Percentiles rank a stretch among this genome's conserved stretches.
phyloP scores from a whole-genome alignment of 2,797 vertebrate species.

The Muscicapa striata region DNA sequence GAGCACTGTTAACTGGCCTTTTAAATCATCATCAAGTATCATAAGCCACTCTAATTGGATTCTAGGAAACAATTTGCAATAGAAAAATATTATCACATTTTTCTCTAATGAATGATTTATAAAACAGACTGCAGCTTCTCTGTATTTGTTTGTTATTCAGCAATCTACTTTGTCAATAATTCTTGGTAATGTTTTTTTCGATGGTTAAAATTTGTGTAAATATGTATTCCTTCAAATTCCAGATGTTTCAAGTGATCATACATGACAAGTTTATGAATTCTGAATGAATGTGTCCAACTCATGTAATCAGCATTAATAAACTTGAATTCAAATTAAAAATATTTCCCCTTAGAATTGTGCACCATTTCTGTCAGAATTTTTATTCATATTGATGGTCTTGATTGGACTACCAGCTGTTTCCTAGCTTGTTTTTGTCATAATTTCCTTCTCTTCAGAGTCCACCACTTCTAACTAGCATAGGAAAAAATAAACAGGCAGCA shows the following conservation, averaged over 20 bases:
- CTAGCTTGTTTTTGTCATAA: fast-evolving
- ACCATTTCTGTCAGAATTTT: not conserved
- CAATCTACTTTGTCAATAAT: not conserved
- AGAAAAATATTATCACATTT: not conserved
- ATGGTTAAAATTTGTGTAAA: not conserved
- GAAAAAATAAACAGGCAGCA: not conserved
- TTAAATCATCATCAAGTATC: not conserved
- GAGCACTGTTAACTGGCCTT: not conserved
- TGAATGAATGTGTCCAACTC: not conserved
- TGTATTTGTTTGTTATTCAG: not conserved
- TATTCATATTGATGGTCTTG: not conserved
- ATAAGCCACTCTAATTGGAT: not conserved
- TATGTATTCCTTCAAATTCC: not conserved
- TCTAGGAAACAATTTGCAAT: not conserved
- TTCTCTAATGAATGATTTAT: not conserved
- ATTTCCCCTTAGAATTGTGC: not conserved
- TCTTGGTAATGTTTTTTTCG: not conserved
- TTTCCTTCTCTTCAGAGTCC: not conserved
- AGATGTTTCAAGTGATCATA: not conserved
- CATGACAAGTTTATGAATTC: not conserved
- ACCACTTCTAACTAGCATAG: not conserved
- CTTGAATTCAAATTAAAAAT: not conserved
- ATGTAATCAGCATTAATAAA: not conserved
- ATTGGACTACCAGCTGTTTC: not conserved
- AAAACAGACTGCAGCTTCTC: not conserved